Conservation (phyloP, 2,888 invertebrate genomes). For the Amiota mariae region DNA sequence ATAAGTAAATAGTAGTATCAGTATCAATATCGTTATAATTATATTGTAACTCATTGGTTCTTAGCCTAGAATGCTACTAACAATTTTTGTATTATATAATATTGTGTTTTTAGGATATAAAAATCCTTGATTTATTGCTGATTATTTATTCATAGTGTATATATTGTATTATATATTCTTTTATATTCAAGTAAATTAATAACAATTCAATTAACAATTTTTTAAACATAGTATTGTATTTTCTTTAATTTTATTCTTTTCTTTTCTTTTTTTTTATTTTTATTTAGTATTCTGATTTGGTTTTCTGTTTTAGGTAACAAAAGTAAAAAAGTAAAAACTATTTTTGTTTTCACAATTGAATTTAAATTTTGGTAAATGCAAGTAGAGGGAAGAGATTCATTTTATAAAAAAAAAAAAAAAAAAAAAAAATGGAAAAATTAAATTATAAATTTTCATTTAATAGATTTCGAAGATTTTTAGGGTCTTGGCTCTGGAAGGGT, state of each 20-base stretch:
- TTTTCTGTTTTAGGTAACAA: slow-evolving; percentile 2
- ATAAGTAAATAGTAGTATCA: too few relatives aligned
- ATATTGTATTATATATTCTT: not conserved
- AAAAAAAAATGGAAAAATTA: not conserved
- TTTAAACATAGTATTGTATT: not conserved
- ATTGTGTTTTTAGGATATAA: too few relatives aligned
- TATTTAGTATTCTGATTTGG: not conserved
- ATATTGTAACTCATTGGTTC: too few relatives aligned
- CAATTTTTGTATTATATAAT: too few relatives aligned
- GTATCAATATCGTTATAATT: too few relatives aligned
- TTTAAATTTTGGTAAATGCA: slow-evolving; percentile 2
- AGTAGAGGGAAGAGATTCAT: not conserved
- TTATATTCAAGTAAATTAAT: not conserved
- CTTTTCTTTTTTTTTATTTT: not conserved
- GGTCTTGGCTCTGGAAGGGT: too few relatives aligned
- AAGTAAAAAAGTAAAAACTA: slow-evolving; percentile 18
- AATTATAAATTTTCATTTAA: too few relatives aligned
- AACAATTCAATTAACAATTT: not conserved
- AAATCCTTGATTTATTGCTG: not conserved
- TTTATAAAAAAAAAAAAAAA: not conserved
- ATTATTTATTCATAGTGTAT: not conserved
- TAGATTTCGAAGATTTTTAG: too few relatives aligned
- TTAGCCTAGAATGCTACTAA: too few relatives aligned
- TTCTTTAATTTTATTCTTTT: not conserved
- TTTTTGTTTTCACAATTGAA: not conserved